Conservation (phyloP, 2,113 vertebrate genomes). For the Nyctibius bracteatus region DNA sequence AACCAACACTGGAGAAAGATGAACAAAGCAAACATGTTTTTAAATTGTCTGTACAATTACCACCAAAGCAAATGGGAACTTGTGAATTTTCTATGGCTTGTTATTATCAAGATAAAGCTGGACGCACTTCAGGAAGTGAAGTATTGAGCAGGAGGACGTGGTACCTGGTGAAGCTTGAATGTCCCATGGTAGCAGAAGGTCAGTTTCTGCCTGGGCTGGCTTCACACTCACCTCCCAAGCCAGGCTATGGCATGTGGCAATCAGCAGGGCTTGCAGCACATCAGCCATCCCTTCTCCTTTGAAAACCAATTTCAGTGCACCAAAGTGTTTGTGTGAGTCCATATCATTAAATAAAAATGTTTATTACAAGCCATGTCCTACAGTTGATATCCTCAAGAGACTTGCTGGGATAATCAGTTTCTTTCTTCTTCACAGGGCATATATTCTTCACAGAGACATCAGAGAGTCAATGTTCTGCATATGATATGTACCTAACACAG, state of each 20-base stretch:
- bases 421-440: not conserved
- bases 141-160: accelerated
- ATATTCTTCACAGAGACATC: not conserved
- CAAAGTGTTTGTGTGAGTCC: not conserved
- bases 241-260: not conserved
- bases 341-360: not conserved
- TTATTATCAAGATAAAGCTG: not conserved
- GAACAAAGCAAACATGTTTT: not conserved
- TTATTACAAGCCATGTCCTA: not conserved
- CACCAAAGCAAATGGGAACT: not conserved
- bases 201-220: not conserved
- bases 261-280: not conserved
- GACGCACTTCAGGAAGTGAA: not conserved
- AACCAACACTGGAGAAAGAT: accelerated
- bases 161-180: not conserved
- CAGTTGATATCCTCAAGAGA: not conserved
- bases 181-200: not conserved
- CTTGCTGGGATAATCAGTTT: not conserved
- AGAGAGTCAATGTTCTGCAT: not conserved
- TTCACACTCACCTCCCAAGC: not conserved
- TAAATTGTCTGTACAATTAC: accelerated
- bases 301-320: not conserved
- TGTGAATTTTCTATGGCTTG: not conserved
- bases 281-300: not conserved
- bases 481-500: accelerated